Percentiles rank a stretch among this genome's conserved stretches.
These are phyloP conservation scores for Argya squamiceps DNA, from an alignment of 2,797 vertebrate genomes.

Conservation along the genomic window DNA sequence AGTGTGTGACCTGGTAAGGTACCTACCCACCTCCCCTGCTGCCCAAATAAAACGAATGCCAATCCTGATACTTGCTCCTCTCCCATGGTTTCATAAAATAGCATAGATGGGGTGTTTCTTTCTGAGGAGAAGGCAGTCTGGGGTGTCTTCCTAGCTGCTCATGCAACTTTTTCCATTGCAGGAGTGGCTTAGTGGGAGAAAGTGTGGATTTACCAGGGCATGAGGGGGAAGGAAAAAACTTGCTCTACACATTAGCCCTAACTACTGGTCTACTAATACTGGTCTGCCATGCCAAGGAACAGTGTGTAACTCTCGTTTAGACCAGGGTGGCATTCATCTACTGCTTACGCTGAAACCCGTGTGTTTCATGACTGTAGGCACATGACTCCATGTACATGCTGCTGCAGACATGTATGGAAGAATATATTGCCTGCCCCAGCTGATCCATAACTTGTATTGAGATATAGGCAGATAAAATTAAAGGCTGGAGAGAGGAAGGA, in stretches of 20 bases:
- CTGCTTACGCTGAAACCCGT: neutral
- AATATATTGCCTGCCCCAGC: neutral
- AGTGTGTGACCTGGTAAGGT: neutral
- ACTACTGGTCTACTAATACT: accelerated
- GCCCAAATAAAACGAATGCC: neutral
- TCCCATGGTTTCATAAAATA: neutral
- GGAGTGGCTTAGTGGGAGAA: neutral
- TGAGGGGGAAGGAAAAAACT: neutral
- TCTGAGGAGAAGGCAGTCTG: neutral
- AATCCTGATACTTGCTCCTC: accelerated
- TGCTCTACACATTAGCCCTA: neutral
- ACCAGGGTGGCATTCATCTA: neutral
- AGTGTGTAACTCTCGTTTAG: neutral
- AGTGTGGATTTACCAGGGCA: neutral
- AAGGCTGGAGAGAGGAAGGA: neutral
- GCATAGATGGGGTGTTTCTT: neutral
- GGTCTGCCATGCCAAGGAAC: neutral
- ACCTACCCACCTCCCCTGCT: neutral
- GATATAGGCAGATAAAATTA: neutral
- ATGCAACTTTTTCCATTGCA: neutral
- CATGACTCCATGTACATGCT: neutral
- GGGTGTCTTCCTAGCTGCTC: neutral
- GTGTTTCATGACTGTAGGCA: neutral
- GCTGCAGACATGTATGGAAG: neutral
- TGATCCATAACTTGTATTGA: neutral